These are phyloP conservation scores for Biston stratarius DNA, from an alignment of 2,888 invertebrate species.

Conservation along the genomic window DNA sequence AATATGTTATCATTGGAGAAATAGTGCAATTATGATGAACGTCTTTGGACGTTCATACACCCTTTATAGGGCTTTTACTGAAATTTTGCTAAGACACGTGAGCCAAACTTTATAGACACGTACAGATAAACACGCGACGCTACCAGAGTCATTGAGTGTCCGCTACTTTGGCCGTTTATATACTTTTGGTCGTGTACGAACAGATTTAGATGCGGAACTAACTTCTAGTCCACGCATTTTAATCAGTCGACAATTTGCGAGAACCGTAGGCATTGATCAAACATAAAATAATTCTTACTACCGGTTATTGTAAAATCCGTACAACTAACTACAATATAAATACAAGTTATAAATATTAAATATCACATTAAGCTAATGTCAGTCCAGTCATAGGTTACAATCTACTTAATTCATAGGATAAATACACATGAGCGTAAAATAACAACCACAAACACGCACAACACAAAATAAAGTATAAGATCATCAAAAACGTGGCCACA, in stretches of 20 bases:
- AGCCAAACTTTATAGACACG: neutral
- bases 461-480: constrained; percentile 35
- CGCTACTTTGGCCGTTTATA: neutral
- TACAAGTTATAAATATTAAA: constrained; percentile 82
- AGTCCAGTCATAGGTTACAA: constrained; percentile 79
- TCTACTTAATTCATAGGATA: constrained; percentile 65
- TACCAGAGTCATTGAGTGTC: neutral
- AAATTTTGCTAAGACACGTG: no score
- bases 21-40: no score
- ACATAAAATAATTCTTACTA: constrained; percentile 56
- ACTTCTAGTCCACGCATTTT: neutral
- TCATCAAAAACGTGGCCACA: constrained; percentile 9
- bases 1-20: no score
- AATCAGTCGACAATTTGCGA: constrained; percentile 24
- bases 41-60: no score
- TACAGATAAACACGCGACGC: neutral
- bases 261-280: constrained; percentile 45
- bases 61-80: no score
- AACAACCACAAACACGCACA: constrained; percentile 45
- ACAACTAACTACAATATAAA: constrained; percentile 71
- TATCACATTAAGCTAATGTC: constrained; percentile 85
- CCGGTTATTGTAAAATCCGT: constrained; percentile 61
- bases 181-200: neutral
- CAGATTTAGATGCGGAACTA: neutral
- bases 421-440: constrained; percentile 60